Evolutionary conservation across 2,113 vertebrate genomes (phyloP).

Genomic region (Azemiops feae): DNA sequence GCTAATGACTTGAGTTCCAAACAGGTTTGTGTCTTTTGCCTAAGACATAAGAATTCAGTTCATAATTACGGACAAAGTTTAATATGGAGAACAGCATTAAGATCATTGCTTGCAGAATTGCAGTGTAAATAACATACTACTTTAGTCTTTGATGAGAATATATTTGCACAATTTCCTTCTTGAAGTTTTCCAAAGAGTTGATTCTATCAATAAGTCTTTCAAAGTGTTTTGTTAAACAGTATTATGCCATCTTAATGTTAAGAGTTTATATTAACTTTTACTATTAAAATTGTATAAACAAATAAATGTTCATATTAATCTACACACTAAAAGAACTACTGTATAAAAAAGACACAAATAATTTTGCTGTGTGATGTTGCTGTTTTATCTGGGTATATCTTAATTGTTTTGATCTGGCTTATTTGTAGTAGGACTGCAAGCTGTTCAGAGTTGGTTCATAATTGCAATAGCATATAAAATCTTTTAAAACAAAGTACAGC

Average conservation of each 20-base stretch:
- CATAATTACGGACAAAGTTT: background rate
- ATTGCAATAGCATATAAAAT: background rate
- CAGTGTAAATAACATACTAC: background rate
- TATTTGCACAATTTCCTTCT: background rate
- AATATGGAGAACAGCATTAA: background rate
- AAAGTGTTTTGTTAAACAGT: background rate
- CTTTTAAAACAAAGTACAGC: background rate
- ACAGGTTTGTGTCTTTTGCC: background rate
- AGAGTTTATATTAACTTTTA: background rate
- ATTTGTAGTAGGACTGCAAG: background rate
- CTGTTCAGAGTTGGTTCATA: background rate
- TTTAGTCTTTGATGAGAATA: background rate
- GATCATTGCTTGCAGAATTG: background rate
- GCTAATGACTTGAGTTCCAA: background rate
- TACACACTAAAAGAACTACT: background rate
- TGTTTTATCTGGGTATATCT: background rate
- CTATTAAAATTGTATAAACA: background rate
- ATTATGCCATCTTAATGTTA: background rate
- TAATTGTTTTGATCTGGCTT: background rate
- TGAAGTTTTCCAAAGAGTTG: background rate
- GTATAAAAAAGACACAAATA: background rate
- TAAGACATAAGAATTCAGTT: background rate
- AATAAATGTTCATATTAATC: background rate
- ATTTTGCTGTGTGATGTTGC: background rate
- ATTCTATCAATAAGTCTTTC: background rate